Conservation (phyloP, 1,140 invertebrate species). For the Drosophila grimshawi region DNA sequence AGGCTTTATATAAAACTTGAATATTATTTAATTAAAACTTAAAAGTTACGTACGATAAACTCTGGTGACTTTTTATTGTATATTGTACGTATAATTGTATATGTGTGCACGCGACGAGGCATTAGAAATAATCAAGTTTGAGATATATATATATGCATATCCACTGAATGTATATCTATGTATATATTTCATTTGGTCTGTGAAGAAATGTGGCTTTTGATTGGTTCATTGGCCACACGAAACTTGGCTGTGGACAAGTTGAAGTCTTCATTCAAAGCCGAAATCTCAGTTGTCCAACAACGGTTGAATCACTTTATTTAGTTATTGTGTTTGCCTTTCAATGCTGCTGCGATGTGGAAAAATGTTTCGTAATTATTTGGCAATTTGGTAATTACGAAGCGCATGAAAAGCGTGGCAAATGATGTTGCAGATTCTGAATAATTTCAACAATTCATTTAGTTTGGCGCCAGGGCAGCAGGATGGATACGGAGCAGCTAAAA, state of each 20-base stretch:
- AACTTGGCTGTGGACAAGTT: not conserved
- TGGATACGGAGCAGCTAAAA: not conserved
- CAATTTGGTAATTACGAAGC: slow-evolving; percentile 66
- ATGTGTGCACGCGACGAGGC: not conserved
- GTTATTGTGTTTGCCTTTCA: slow-evolving; percentile 40
- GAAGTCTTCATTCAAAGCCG: slow-evolving; percentile 34
- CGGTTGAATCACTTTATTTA: not conserved
- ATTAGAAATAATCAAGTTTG: too few relatives aligned
- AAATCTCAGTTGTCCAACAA: slow-evolving; percentile 57
- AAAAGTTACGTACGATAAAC: not conserved
- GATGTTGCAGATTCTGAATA: slow-evolving; percentile 50
- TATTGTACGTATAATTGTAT: not conserved
- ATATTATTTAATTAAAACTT: too few relatives aligned
- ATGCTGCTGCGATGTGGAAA: slow-evolving; percentile 64
- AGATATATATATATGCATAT: too few relatives aligned
- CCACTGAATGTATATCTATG: too few relatives aligned
- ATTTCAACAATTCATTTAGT: slow-evolving; percentile 48
- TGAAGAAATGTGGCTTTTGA: not conserved
- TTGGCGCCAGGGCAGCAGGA: not conserved
- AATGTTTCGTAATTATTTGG: slow-evolving; percentile 75
- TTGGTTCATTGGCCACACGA: not conserved
- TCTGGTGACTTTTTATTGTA: not conserved
- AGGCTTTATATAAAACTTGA: too few relatives aligned
- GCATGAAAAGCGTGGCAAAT: slow-evolving; percentile 62
- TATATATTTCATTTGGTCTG: too few relatives aligned